Base-by-base conservation (phyloP, 1,140 invertebrate species). In the Trissolcus basalis region DNA sequence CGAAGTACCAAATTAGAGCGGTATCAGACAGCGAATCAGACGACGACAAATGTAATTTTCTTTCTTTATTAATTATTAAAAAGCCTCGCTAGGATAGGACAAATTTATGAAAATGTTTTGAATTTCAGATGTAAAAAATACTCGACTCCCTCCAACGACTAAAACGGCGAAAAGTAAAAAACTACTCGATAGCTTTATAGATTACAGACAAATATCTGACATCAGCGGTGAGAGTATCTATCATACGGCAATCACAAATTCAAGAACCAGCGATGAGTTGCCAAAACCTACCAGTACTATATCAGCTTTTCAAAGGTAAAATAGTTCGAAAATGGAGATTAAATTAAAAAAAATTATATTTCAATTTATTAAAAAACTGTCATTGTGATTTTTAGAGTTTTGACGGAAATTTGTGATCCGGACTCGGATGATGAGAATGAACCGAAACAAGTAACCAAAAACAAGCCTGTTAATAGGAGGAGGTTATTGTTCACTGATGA, bases 401-500 rank as follows among this genome's bases (percentile, higher is more conserved):
- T 83, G 16, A 11, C 35, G 48, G 53, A 63, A 19, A 79, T 87
- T 69, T 88, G 83, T 70, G 86, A 88, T 78, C 67, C 81, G 0
- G 86, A 88, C 6, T 80, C 65, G 12, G 82, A 84, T 5, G 81
- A 86, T 39, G 45, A 75, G 36, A 39, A 81, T 4, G 39, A 16
- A 16, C 68, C 55, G 49, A 61, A 61, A n/a, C n/a, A n/a, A 8
- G n/a, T 61, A 6, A 41, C 6, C 8, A 55, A 70, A 77, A 64
- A 44, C 9, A 75, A 65, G 13, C 12, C 58, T 11, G 9, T 80
- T 9, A 67, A 77, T 36, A 70, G 72, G 55, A 82, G 64, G 63
- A 81, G 71, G 72, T 70, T 87, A 12, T 82, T 78, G 33, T 87
- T 82, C 63, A 83, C 67, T 7, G 77, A 83, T n/a, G 81, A 84